phyloP scores from a whole-genome alignment of 2,113 vertebrate species.

The Corythornis vintsioides region DNA sequence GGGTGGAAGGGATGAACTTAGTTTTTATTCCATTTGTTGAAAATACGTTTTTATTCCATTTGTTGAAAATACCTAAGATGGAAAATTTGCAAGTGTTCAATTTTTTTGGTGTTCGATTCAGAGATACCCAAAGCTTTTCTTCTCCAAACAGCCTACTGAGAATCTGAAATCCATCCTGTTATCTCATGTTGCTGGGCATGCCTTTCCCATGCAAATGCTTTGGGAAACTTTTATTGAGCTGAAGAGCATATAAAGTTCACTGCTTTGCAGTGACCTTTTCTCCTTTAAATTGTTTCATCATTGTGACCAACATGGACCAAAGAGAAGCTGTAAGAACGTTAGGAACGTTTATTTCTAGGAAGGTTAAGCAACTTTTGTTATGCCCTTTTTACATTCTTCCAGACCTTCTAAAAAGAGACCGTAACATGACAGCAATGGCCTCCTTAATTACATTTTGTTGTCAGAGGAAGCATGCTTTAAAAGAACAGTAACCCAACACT shows the following conservation, averaged over 20 bases:
- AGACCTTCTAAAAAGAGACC: conserved; percentile 57
- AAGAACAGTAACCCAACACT: conserved; percentile 65
- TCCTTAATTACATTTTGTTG: conserved; percentile 72
- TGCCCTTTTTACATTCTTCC: conserved; percentile 56
- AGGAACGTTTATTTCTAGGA: conserved; percentile 25
- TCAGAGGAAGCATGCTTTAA: conserved; percentile 69
- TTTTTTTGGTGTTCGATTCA: not conserved
- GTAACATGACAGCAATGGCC: conserved; percentile 52
- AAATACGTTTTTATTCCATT: not conserved
- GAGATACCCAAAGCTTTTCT: not conserved
- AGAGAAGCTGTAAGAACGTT: conserved; percentile 59
- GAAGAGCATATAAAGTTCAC: conserved; percentile 56
- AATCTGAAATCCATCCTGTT: conserved; percentile 42
- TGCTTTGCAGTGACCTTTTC: conserved; percentile 61
- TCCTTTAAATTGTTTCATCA: conserved; percentile 73
- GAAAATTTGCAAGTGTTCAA: not conserved
- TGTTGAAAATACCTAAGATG: not conserved
- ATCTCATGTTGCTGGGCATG: not conserved
- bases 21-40: not conserved
- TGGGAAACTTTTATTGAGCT: conserved; percentile 45
- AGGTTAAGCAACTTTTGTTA: conserved; percentile 60
- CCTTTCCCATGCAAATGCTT: conserved; percentile 48
- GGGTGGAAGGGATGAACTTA: not conserved
- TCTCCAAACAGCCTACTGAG: not conserved
- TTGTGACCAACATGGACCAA: conserved; percentile 58